Evolutionary conservation across 2,888 invertebrate species (phyloP).

Genomic region (Agrilus mali): DNA sequence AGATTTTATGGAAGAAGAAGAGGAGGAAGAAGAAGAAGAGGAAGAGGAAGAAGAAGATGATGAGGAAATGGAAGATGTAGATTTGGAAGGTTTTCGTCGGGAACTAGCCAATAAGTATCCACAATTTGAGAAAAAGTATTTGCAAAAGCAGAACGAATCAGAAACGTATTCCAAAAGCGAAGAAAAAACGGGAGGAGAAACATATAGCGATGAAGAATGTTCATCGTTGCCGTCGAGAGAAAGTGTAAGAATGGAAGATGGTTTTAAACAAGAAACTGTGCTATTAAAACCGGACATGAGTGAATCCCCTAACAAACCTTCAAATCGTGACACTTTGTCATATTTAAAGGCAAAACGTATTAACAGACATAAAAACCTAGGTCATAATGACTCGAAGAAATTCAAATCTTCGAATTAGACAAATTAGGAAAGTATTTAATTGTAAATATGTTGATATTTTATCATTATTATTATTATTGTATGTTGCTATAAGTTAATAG

Average conservation of each 20-base stretch:
- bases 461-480: no score
- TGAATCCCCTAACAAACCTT: slow-evolving; percentile 23
- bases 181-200: slow-evolving; percentile 13
- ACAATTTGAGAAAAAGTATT: background rate
- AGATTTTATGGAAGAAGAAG: slow-evolving; percentile 14
- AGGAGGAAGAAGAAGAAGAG: slow-evolving; percentile 17
- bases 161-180: slow-evolving; percentile 6
- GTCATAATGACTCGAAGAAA: slow-evolving; percentile 21
- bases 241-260: slow-evolving; percentile 11
- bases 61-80: no score
- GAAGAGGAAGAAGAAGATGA: slow-evolving; percentile 21
- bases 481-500: no score
- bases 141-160: slow-evolving; percentile 10
- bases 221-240: slow-evolving; percentile 20
- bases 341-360: slow-evolving; percentile 33
- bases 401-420: slow-evolving; percentile 10
- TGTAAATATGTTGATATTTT: no score
- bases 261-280: slow-evolving; percentile 17
- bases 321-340: slow-evolving; percentile 28
- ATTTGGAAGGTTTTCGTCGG: background rate
- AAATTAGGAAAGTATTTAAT: no score
- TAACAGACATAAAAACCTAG: slow-evolving; percentile 26
- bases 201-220: slow-evolving; percentile 5
- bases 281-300: slow-evolving; percentile 23
- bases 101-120: background rate